phyloP scores from a whole-genome alignment of 2,113 vertebrate species.

The Charadrius vociferus region DNA sequence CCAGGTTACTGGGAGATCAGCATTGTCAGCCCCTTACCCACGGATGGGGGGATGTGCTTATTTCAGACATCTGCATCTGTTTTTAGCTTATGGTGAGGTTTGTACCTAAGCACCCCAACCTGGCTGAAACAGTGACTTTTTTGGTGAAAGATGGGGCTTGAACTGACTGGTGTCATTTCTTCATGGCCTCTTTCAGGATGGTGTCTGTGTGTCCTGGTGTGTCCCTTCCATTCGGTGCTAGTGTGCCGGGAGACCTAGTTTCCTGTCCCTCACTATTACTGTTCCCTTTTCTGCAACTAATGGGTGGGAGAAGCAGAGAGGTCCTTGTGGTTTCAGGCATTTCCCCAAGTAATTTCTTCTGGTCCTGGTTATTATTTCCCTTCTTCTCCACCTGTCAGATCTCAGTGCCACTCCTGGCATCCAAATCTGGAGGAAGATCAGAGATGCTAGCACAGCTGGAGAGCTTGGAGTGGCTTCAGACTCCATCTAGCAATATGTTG shows the following conservation, averaged over 20 bases:
- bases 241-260: neutral
- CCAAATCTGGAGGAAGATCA: neutral
- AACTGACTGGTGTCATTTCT: neutral
- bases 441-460: neutral
- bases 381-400: neutral
- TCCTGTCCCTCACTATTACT: neutral
- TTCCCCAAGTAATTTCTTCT: neutral
- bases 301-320: neutral
- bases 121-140: neutral
- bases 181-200: neutral
- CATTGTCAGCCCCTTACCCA: neutral
- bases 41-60: neutral
- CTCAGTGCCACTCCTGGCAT: neutral
- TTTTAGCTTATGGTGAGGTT: neutral
- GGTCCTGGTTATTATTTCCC: neutral
- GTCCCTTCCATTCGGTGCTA: rapidly evolving
- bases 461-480: neutral
- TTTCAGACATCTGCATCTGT: neutral
- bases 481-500: neutral
- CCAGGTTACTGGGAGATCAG: neutral
- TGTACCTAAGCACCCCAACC: neutral
- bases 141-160: neutral
- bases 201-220: neutral
- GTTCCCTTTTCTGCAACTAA: neutral
- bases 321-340: neutral